Conservation (phyloP, 2,888 invertebrate species). For the Lasioglossum figueresi region DNA sequence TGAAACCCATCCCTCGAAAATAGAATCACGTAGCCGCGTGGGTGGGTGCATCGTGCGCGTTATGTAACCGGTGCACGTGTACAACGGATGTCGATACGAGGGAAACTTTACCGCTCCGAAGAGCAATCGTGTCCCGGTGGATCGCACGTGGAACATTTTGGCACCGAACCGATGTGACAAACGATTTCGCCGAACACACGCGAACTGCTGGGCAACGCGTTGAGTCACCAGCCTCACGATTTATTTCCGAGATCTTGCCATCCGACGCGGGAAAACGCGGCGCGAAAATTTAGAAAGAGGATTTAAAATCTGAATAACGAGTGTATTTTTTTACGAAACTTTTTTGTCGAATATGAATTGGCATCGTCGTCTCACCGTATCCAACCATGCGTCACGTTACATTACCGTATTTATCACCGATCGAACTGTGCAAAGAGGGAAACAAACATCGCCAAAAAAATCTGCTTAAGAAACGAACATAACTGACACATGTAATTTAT, state of each 20-base stretch:
- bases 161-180: constrained; percentile 9
- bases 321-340: neutral
- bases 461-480: neutral
- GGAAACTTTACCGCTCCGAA: constrained; percentile 34
- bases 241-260: neutral
- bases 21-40: constrained; percentile 47
- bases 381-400: neutral
- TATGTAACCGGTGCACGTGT: constrained; percentile 61
- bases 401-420: neutral
- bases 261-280: neutral
- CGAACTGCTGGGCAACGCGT: neutral
- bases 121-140: constrained; percentile 18
- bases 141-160: constrained; percentile 29
- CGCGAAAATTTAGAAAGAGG: neutral
- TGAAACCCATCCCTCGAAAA: constrained; percentile 50
- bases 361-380: neutral
- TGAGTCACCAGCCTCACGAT: neutral
- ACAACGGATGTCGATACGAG: constrained; percentile 50
- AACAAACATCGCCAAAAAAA: neutral
- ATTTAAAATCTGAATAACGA: neutral
- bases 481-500: neutral
- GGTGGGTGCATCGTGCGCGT: constrained; percentile 53
- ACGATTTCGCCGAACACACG: constrained; percentile 12
- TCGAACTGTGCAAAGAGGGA: neutral
- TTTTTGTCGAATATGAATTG: neutral